These are phyloP conservation scores for Scaptomyza caliginosa DNA, from an alignment of 2,888 invertebrate species.

Conservation along the genomic window DNA sequence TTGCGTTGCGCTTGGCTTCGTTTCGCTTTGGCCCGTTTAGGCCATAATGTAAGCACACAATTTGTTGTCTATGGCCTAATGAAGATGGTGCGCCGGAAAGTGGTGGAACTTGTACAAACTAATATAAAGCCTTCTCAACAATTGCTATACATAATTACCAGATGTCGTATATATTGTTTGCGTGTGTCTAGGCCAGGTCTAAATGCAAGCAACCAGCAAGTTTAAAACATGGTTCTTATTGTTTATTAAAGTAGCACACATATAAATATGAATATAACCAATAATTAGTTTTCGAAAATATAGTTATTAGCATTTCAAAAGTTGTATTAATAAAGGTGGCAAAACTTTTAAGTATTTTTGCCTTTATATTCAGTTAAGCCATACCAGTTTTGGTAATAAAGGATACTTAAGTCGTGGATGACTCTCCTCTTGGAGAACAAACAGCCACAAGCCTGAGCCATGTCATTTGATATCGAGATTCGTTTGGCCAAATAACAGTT, in stretches of 20 bases:
- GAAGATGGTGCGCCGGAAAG: constrained; percentile 58
- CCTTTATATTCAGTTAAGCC: background rate
- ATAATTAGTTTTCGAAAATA: background rate
- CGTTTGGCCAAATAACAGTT: constrained; percentile 3
- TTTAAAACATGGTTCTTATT: too few species aligned
- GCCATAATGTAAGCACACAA: background rate
- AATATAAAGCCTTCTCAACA: constrained; percentile 19
- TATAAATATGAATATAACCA: background rate
- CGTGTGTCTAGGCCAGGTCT: constrained; percentile 12
- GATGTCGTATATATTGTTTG: background rate
- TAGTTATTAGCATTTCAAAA: background rate
- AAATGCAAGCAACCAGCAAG: background rate
- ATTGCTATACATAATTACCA: constrained; percentile 48
- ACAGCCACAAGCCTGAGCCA: constrained; percentile 13
- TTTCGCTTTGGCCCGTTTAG: constrained; percentile 20
- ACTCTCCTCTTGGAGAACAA: constrained; percentile 20
- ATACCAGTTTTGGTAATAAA: too few species aligned
- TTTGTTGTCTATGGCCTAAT: constrained; percentile 40
- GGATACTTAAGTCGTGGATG: constrained; percentile 12
- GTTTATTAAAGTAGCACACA: background rate
- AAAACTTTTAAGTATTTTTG: background rate
- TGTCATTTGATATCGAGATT: constrained; percentile 37
- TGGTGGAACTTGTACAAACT: constrained; percentile 30
- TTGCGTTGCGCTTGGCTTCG: constrained; percentile 67
- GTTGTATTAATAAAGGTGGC: too few species aligned